Percentiles rank a stretch among this genome's conserved stretches.
Evolutionary conservation across 2,797 vertebrate species (phyloP).

Genomic region (Melanotaenia trifasciata): DNA sequence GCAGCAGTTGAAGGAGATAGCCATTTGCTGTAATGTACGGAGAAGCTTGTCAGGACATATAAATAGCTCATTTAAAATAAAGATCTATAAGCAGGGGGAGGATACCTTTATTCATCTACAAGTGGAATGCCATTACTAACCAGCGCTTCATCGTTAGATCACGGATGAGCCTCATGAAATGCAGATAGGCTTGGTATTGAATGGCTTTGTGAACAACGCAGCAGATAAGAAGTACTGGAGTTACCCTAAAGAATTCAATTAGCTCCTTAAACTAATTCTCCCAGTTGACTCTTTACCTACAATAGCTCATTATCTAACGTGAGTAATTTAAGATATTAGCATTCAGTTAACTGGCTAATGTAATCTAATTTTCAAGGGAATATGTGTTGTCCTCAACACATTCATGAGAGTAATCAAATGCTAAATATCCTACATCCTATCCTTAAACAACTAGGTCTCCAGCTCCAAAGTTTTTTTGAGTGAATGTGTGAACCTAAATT

Average conservation of each 20-base stretch:
- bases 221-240: conserved; percentile 47
- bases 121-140: conserved; percentile 38
- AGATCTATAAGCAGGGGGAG: conserved; percentile 42
- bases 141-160: conserved; percentile 45
- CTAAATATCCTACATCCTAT: background rate
- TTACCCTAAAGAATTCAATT: conserved; percentile 57
- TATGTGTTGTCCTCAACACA: conserved; percentile 11
- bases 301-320: conserved; percentile 41
- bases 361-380: conserved; percentile 29
- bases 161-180: conserved; percentile 63
- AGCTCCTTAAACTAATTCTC: conserved; percentile 55
- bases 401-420: conserved; percentile 4
- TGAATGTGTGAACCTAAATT: no score
- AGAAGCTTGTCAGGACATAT: conserved; percentile 34
- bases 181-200: conserved; percentile 49
- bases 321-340: conserved; percentile 44
- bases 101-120: conserved; percentile 49
- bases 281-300: conserved; percentile 33
- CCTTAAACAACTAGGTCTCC: no score
- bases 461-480: no score
- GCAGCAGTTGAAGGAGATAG: conserved; percentile 21
- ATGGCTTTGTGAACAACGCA: conserved; percentile 39
- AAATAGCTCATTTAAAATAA: conserved; percentile 54
- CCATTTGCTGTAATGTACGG: conserved; percentile 25
- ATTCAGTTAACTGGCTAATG: conserved; percentile 33